phyloP scores from a whole-genome alignment of 2,113 vertebrate species.

The Geococcyx californianus region DNA sequence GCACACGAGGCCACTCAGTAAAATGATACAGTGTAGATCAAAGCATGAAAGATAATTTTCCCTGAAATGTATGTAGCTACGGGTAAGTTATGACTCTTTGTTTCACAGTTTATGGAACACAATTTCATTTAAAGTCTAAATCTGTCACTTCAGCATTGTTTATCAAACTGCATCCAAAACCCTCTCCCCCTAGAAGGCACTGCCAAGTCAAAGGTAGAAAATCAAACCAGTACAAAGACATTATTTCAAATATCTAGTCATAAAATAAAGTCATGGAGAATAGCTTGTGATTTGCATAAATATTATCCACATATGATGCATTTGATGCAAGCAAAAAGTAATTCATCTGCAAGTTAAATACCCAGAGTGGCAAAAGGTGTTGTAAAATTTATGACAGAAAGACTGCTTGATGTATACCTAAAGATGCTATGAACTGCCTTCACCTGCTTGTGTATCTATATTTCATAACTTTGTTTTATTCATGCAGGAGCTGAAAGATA shows the following conservation, averaged over 20 bases:
- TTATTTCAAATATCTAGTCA: constrained; percentile 48
- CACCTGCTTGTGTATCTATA: background rate
- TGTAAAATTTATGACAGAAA: constrained; percentile 34
- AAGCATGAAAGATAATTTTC: constrained; percentile 76
- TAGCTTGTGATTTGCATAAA: constrained; percentile 54
- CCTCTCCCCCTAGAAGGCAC: constrained; percentile 32
- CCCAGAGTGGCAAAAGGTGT: background rate
- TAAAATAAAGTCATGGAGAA: constrained; percentile 33
- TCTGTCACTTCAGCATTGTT: constrained; percentile 79
- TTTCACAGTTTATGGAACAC: constrained; percentile 80
- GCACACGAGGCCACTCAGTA: constrained; percentile 70
- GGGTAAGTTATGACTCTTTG: constrained; percentile 78
- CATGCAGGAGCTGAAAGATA: constrained; percentile 1
- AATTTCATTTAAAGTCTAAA: constrained; percentile 79
- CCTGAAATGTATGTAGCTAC: constrained; percentile 64
- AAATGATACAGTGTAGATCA: constrained; percentile 78
- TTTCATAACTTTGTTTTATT: constrained; percentile 19
- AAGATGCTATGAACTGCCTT: background rate
- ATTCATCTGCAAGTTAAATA: constrained; percentile 58
- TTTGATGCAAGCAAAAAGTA: constrained; percentile 19
- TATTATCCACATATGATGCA: constrained; percentile 39
- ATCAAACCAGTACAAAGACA: constrained; percentile 44
- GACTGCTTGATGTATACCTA: background rate
- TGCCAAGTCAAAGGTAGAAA: constrained; percentile 68
- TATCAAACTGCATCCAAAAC: constrained; percentile 70